Evolutionary conservation across 1,140 invertebrate genomes (phyloP).

Genomic region (Zaprionus nigranus): DNA sequence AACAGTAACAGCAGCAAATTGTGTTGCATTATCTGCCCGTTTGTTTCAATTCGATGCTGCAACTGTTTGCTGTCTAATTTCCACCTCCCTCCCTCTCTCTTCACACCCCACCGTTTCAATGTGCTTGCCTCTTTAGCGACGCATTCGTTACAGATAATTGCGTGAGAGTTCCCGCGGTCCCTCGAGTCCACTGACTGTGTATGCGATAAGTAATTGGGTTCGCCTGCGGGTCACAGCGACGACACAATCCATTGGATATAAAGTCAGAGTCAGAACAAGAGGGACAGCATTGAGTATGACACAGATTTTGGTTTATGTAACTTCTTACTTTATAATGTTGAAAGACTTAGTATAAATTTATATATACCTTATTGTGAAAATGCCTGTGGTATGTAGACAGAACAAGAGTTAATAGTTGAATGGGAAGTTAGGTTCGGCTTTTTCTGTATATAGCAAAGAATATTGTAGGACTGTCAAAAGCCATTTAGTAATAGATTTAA

Average conservation of each 20-base stretch:
- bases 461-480: too few species aligned
- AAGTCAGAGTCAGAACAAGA: not conserved
- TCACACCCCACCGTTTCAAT: not conserved
- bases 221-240: not conserved
- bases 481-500: too few species aligned
- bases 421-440: too few species aligned
- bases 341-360: too few species aligned
- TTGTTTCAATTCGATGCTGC: constrained; percentile 32
- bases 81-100: not conserved
- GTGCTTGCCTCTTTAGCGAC: not conserved
- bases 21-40: constrained; percentile 38
- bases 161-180: not conserved
- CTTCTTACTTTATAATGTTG: not conserved
- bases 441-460: too few species aligned
- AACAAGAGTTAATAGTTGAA: too few species aligned
- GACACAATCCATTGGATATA: not conserved
- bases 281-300: not conserved
- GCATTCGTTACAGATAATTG: constrained; percentile 13
- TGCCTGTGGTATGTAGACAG: too few species aligned
- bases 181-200: not conserved
- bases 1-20: constrained; percentile 20
- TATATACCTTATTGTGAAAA: too few species aligned
- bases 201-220: not conserved
- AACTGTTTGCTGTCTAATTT: constrained; percentile 15
- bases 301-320: not conserved